Base-by-base conservation (phyloP, 2,113 vertebrate genomes). In the Eulemur macaco region DNA sequence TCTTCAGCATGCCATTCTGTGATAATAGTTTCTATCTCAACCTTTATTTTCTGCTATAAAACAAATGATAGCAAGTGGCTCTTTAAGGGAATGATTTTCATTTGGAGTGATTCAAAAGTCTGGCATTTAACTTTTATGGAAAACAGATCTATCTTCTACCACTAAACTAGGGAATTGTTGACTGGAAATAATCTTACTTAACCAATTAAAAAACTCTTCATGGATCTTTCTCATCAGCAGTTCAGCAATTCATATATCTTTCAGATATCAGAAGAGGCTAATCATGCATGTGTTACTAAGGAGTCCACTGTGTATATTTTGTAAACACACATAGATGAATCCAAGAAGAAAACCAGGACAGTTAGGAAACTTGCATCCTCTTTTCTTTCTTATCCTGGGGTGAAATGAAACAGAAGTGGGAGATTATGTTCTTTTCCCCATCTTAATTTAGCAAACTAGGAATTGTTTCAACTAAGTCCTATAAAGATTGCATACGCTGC, bases 111-210 rank as follows among this genome's bases (percentile, higher is more conserved):
- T 98, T 98, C 98, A 98, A 98, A 98, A 96, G 97, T 98, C 98
- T 98, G 98, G 98, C 98, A 98, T 97, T 98, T 97, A 87, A 96
- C 95, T 97, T 98, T 98, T 58, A 92, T 98, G 98, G 98, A 98
- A 98, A 99, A 98, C 98, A 34, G 96, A 98, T 98, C 97, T 96
- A 98, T 98, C 98, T 98, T 98, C 97, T 97, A 97, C 95, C 98
- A 88, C 95, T 96, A 98, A 98, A 98, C 83, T 87, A 86, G 94
- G 85, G 90, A 98, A 97, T 91, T 98, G 97, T 98, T 98, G 97
- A 98, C 98, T 98, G 96, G 98, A 98, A 97, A 97, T 97, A 98
- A 98, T 95, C 96, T 97, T 96, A 97, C 95, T 97, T 98, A 98
- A 98, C 96, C 97, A 13, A 97, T 98, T 98, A 98, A 98, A 96